Base-by-base conservation (phyloP, 2,888 invertebrate species). In the Monoplex corrugatus region DNA sequence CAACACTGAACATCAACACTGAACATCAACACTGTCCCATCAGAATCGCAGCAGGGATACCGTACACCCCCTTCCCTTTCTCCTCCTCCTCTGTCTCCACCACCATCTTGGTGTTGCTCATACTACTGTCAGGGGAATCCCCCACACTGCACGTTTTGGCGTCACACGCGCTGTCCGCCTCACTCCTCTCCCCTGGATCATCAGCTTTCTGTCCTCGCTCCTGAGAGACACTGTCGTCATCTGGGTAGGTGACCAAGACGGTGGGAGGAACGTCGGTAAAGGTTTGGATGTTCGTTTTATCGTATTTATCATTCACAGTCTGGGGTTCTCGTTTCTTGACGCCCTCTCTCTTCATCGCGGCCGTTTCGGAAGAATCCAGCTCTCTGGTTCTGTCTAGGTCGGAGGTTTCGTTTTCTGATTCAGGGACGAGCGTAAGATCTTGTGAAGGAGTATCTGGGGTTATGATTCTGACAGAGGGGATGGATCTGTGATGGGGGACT, bases 41-140 rank as follows among this genome's bases (percentile, higher is more conserved):
- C 35, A 84, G 84, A 16, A 84, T 38, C n/a, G 19, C 35, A 16
- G 84, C 3, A 2, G 84, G 84, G 23, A 84, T 57, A 38, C 35
- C 6, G 23, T 84, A 57, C 3, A 84, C 38, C 5, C 45, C 84
- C 57, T 84, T 84, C 19, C 86, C 90, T 10, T 87, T 85, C 28
- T 88, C 89, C 75, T 85, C 88, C 43, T 87, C 68, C 19, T 89
- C 90, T 45, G 86, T 88, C 23, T 87, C 87, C 68, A 35, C 86
- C 28, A 87, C 82, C 23, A 89, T 45, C 38, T 88, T 78, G 35
- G 35, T 50, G n/a, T 88, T 78, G 35, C n/a, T 50, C 28, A 86
- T 72, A 6, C 68, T 75, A 40, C 50, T 75, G 28, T 89, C 45
- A n/a, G 45, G 0, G 82, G 63, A 44, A 45, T 83, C 44, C 85